Evolutionary conservation across 2,888 invertebrate species (phyloP).

Genomic region (Xanthostigma xanthostigma): DNA sequence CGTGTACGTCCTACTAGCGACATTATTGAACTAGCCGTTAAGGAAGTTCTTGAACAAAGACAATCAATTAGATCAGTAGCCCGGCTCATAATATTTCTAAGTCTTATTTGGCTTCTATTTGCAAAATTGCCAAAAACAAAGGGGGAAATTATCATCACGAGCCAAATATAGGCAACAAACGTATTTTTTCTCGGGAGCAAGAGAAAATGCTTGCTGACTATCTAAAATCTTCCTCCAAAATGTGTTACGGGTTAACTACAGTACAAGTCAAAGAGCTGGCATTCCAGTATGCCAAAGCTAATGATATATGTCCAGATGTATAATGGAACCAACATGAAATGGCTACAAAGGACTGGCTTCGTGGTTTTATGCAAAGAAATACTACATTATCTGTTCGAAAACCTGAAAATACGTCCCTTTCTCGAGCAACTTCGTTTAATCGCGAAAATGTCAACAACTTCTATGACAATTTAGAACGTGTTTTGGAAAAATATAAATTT

Average conservation of each 20-base stretch:
- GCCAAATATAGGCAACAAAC: conserved; percentile 10
- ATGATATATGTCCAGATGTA: neutral
- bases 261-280: neutral
- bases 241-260: neutral
- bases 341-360: neutral
- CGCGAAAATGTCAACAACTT: conserved; percentile 9
- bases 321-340: neutral
- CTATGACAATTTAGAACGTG: conserved; percentile 10
- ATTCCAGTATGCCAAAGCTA: neutral
- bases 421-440: conserved; percentile 11
- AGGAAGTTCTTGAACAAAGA: conserved; percentile 6
- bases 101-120: conserved; percentile 11
- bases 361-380: neutral
- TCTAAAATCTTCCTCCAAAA: neutral
- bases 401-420: conserved; percentile 11
- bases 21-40: conserved; percentile 6
- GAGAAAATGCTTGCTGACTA: neutral
- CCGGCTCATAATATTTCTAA: conserved; percentile 10
- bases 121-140: conserved; percentile 10
- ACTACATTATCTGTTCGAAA: neutral
- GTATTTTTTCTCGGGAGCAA: neutral
- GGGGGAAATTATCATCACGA: conserved; percentile 7
- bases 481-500: conserved; percentile 6
- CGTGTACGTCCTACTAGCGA: neutral
- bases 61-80: conserved; percentile 8